phyloP scores from a whole-genome alignment of 2,888 invertebrate genomes.

The Syritta pipiens region DNA sequence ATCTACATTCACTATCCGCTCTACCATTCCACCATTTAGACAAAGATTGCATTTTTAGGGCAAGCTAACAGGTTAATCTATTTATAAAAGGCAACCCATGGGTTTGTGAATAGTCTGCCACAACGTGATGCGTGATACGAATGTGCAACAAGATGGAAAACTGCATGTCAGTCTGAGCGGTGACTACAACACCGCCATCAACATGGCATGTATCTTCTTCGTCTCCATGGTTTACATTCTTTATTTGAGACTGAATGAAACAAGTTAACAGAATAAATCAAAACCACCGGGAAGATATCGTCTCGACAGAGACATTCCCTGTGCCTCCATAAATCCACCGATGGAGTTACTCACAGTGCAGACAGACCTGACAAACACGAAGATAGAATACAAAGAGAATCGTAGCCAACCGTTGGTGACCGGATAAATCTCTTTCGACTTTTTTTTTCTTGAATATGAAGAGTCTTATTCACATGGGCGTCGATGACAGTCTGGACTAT shows the following conservation, averaged over 20 bases:
- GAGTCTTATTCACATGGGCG: constrained; percentile 53
- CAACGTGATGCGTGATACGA: constrained; percentile 14
- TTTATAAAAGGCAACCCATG: constrained; percentile 43
- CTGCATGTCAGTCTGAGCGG: constrained; percentile 15
- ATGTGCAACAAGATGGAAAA: constrained; percentile 48
- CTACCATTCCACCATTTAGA: not conserved
- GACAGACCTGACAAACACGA: constrained; percentile 21
- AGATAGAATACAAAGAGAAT: constrained; percentile 9
- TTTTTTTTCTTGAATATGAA: constrained; percentile 18
- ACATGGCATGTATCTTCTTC: constrained; percentile 40
- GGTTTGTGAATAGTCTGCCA: constrained; percentile 5
- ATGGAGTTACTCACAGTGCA: constrained; percentile 4
- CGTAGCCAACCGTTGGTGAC: constrained; percentile 24
- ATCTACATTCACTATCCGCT: not conserved
- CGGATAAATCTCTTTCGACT: constrained; percentile 45
- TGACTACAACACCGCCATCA: constrained; percentile 2
- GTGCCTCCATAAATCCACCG: constrained; percentile 6
- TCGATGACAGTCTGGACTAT: constrained; percentile 27
- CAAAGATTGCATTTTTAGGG: constrained; percentile 42
- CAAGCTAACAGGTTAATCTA: constrained; percentile 58
- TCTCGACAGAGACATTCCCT: constrained; percentile 3
- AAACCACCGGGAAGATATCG: not conserved
- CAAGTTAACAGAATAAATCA: constrained; percentile 48
- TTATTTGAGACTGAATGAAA: constrained; percentile 35
- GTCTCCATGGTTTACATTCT: constrained; percentile 50